Conservation (phyloP, 2,888 invertebrate genomes). For the Noctua pronuba region DNA sequence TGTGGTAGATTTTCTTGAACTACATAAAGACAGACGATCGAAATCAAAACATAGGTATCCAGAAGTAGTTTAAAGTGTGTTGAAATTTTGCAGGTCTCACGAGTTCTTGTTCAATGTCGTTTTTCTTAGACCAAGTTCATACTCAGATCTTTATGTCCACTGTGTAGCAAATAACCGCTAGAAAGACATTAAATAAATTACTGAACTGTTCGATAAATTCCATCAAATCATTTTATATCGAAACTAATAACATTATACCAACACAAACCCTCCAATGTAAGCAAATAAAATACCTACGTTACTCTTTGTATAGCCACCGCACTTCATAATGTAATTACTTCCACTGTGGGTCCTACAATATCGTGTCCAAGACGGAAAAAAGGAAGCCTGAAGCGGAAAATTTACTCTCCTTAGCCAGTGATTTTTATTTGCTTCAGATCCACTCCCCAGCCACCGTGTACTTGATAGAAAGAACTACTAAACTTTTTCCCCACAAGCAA, state of each 20-base stretch:
- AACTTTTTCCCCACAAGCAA: slow-evolving; percentile 62
- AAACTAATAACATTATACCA: slow-evolving; percentile 57
- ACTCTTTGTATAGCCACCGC: slow-evolving; percentile 42
- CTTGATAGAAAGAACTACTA: slow-evolving; percentile 59
- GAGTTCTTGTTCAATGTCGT: background rate
- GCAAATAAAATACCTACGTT: slow-evolving; percentile 49
- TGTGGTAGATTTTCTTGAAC: background rate
- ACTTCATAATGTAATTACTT: slow-evolving; percentile 63
- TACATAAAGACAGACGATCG: background rate
- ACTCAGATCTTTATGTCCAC: background rate
- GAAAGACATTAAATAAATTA: slow-evolving; percentile 37
- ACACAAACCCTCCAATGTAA: slow-evolving; percentile 45
- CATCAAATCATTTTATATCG: slow-evolving; percentile 41
- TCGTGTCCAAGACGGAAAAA: slow-evolving; percentile 60
- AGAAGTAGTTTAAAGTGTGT: background rate
- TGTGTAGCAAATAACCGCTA: background rate
- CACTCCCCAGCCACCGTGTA: slow-evolving; percentile 48
- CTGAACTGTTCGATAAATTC: slow-evolving; percentile 39
- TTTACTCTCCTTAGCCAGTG: slow-evolving; percentile 64
- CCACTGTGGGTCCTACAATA: slow-evolving; percentile 55
- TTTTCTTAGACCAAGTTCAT: background rate
- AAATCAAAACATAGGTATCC: background rate
- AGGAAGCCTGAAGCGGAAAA: slow-evolving; percentile 61
- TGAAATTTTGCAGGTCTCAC: background rate
- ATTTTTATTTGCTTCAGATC: slow-evolving; percentile 67